These are phyloP conservation scores for Ormyrus rosae DNA, from an alignment of 2,888 invertebrate genomes.

Conservation along the genomic window DNA sequence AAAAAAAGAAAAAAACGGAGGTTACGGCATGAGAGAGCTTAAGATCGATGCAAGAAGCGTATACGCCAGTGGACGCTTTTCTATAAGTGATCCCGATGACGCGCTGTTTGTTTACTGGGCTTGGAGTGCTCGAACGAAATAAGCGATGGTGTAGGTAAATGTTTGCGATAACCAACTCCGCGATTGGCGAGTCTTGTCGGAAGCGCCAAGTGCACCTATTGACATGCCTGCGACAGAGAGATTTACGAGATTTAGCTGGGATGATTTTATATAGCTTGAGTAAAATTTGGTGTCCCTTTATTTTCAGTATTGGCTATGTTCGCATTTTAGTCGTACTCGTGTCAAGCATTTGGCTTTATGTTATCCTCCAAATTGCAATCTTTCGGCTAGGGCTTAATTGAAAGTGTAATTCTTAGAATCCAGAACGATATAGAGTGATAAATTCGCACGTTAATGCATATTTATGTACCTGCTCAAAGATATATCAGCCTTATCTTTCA, in stretches of 20 bases:
- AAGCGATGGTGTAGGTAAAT: background rate
- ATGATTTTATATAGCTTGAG: background rate
- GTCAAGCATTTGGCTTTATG: no score
- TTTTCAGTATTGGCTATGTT: no score
- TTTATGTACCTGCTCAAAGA: no score
- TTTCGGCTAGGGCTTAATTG: no score
- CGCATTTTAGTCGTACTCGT: no score
- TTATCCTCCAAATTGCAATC: no score
- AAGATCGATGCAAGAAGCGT: slow-evolving; percentile 19
- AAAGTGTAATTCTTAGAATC: no score
- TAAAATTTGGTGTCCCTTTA: background rate
- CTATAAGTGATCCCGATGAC: slow-evolving; percentile 19
- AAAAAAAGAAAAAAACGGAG: slow-evolving; percentile 5
- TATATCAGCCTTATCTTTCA: no score
- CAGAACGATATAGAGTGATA: no score
- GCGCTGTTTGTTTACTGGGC: slow-evolving; percentile 37
- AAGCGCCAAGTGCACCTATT: background rate
- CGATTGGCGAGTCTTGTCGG: no score
- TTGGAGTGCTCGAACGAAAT: background rate
- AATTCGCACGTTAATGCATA: no score
- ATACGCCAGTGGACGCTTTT: background rate
- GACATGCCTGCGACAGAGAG: background rate
- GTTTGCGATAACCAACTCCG: background rate
- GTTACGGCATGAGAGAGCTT: background rate
- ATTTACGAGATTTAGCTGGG: background rate